Conservation (phyloP, 2,113 vertebrate species). For the Upupa epops region DNA sequence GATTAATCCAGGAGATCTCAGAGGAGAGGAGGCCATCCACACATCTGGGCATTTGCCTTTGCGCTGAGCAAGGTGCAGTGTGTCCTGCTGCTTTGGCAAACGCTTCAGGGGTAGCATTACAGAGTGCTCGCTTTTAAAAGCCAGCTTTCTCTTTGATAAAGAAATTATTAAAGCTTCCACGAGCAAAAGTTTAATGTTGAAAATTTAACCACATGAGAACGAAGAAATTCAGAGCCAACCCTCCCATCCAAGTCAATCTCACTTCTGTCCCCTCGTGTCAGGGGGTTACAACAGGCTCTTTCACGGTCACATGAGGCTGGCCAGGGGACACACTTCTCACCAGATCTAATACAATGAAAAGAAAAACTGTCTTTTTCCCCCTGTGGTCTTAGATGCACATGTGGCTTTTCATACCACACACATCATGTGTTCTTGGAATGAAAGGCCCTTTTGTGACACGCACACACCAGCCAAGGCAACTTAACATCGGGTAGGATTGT, state of each 20-base stretch:
- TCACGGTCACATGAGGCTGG: constrained; percentile 59
- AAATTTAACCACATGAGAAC: not conserved
- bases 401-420: constrained; percentile 63
- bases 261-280: not conserved
- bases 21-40: not conserved
- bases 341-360: constrained; percentile 56
- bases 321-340: constrained; percentile 55
- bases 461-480: constrained; percentile 49
- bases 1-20: not conserved
- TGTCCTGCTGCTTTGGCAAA: constrained; percentile 19
- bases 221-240: constrained; percentile 15
- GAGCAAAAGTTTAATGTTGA: not conserved
- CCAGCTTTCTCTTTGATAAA: not conserved
- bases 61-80: not conserved
- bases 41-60: not conserved
- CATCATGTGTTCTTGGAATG: constrained; percentile 66
- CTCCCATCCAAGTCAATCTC: constrained; percentile 39
- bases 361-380: constrained; percentile 66
- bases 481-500: constrained; percentile 62
- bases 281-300: constrained; percentile 57
- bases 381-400: constrained; percentile 70
- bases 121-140: not conserved
- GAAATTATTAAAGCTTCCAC: not conserved
- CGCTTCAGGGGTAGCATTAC: not conserved
- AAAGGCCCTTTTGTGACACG: constrained; percentile 44